phyloP scores from a whole-genome alignment of 2,888 invertebrate species.

The Morpho deidamia region DNA sequence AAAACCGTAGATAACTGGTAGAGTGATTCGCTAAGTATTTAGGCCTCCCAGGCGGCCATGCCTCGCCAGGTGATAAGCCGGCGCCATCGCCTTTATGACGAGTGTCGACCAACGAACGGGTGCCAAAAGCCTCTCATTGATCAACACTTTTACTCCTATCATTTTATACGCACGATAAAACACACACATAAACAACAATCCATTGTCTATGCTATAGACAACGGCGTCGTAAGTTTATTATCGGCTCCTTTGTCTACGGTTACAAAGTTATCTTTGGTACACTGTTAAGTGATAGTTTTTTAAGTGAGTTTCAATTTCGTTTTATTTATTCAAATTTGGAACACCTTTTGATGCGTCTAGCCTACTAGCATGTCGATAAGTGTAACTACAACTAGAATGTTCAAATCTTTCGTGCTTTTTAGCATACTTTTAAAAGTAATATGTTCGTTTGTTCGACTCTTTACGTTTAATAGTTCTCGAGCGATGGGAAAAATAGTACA shows the following conservation, averaged over 20 bases:
- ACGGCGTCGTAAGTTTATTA: conserved; percentile 44
- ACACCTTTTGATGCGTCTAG: conserved; percentile 12
- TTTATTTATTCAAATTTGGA: conserved; percentile 26
- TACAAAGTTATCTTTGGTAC: conserved; percentile 36
- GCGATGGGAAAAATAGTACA: too few relatives aligned
- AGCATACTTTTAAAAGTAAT: too few relatives aligned
- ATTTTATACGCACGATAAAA: conserved; percentile 66
- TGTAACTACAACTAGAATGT: conserved; percentile 16
- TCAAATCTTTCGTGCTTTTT: neutral
- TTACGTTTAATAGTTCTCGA: neutral
- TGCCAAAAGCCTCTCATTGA: conserved; percentile 71
- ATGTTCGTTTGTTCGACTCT: too few relatives aligned
- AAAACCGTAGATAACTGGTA: too few relatives aligned
- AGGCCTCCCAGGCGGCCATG: conserved; percentile 22
- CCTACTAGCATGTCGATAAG: conserved; percentile 17
- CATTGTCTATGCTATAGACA: conserved; percentile 20
- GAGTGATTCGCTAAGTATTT: conserved; percentile 18
- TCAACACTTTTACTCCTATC: conserved; percentile 64
- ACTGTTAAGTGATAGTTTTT: conserved; percentile 33
- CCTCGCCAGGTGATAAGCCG: conserved; percentile 36
- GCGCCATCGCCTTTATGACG: conserved; percentile 53
- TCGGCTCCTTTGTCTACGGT: conserved; percentile 52
- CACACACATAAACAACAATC: conserved; percentile 24
- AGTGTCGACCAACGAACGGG: conserved; percentile 50
- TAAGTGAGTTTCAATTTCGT: conserved; percentile 25